These are phyloP conservation scores for Sphaeramia orbicularis DNA, from an alignment of 2,797 vertebrate species.

Conservation along the genomic window DNA sequence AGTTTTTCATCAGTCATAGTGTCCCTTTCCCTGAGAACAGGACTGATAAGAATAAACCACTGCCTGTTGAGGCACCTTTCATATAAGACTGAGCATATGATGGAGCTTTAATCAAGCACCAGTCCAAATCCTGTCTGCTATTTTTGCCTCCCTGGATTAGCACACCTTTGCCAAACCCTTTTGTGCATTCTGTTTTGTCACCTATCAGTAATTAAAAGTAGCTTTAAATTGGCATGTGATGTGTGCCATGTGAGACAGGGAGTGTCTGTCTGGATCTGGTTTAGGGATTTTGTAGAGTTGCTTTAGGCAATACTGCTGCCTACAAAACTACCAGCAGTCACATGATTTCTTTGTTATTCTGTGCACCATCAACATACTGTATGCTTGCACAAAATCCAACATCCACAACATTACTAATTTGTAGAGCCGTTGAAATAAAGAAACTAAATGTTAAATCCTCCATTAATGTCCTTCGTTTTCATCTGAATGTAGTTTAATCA, in stretches of 20 bases:
- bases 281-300: neutral
- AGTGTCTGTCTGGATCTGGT: neutral
- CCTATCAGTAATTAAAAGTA: neutral
- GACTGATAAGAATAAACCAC: neutral
- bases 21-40: neutral
- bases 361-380: neutral
- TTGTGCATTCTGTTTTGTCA: neutral
- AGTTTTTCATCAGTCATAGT: neutral
- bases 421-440: neutral
- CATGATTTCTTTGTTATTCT: neutral
- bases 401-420: neutral
- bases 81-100: too few species aligned
- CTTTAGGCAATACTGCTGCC: neutral
- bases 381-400: neutral
- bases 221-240: neutral
- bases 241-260: neutral
- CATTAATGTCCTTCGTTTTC: neutral
- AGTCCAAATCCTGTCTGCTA: slow-evolving; percentile 1
- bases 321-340: neutral
- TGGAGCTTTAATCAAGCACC: neutral
- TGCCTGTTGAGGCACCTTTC: neutral
- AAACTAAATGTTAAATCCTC: neutral
- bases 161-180: slow-evolving; percentile 8
- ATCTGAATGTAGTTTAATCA: neutral
- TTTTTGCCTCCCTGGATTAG: neutral